Percentiles rank a stretch among this genome's conserved stretches.
Evolutionary conservation across 2,113 vertebrate species (phyloP).

Genomic region (Cebus imitator): DNA sequence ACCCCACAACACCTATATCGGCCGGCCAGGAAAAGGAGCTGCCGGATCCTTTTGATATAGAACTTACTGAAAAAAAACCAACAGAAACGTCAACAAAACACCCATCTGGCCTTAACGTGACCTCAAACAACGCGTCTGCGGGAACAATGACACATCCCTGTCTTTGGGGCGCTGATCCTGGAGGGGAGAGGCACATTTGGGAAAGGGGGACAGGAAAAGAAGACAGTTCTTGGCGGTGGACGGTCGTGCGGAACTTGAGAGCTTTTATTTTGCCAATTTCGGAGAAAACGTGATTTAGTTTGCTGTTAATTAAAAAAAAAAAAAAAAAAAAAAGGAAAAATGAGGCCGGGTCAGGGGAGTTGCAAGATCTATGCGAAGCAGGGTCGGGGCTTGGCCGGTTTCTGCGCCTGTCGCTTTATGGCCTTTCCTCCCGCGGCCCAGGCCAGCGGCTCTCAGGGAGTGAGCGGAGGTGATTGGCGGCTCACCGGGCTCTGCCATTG

Average conservation of each 20-base stretch:
- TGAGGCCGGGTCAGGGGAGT: background rate
- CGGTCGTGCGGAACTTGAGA: background rate
- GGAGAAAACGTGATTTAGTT: slow-evolving; percentile 58
- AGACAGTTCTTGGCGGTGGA: background rate
- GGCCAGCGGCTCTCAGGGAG: slow-evolving; percentile 72
- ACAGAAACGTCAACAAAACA: background rate
- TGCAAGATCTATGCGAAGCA: background rate
- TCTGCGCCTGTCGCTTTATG: slow-evolving; percentile 72
- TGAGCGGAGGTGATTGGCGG: slow-evolving; percentile 82
- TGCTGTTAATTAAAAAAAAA: background rate
- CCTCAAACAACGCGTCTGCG: background rate
- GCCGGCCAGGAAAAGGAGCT: background rate
- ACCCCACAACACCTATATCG: background rate
- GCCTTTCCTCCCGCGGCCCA: slow-evolving; percentile 73
- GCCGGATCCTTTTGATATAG: background rate
- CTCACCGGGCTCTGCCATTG: slow-evolving; percentile 87
- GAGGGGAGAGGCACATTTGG: background rate
- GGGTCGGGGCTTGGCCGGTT: background rate
- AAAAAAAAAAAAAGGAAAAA: background rate
- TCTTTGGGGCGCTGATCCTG: background rate
- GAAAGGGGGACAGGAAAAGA: background rate
- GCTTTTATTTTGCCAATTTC: slow-evolving; percentile 29
- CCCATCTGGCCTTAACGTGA: background rate
- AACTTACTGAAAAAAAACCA: slow-evolving; percentile 21
- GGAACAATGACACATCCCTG: background rate